phyloP scores from a whole-genome alignment of 2,888 invertebrate species.

The Lycaena phlaeas region DNA sequence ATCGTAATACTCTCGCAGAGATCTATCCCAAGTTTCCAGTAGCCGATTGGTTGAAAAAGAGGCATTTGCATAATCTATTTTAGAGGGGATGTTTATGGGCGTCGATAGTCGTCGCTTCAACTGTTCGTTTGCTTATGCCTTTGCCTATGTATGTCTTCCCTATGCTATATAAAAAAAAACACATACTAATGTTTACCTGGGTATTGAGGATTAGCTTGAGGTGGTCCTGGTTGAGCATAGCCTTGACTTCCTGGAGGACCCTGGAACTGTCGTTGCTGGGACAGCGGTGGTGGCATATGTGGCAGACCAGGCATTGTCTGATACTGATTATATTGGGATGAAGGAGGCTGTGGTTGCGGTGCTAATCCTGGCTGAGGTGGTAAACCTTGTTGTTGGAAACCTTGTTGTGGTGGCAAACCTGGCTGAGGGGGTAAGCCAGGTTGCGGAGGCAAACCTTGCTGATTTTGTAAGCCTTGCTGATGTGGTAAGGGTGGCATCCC shows the following conservation, averaged over 20 bases:
- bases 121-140: too few relatives aligned
- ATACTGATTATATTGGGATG: conserved; percentile 20
- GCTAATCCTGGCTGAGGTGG: conserved; percentile 28
- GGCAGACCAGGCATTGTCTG: conserved; percentile 24
- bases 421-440: conserved; percentile 29
- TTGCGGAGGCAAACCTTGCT: conserved; percentile 31
- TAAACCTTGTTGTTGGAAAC: conserved; percentile 21
- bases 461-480: conserved; percentile 21
- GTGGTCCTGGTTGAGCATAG: conserved; percentile 32
- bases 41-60: too few relatives aligned
- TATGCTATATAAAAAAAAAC: too few relatives aligned
- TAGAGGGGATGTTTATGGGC: too few relatives aligned
- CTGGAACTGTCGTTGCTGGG: conserved; percentile 38
- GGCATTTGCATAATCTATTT: too few relatives aligned
- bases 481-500: conserved; percentile 23
- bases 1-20: too few relatives aligned
- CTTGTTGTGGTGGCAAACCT: conserved; percentile 26
- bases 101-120: too few relatives aligned
- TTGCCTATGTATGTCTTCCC: too few relatives aligned
- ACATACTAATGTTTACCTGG: too few relatives aligned
- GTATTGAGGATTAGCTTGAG: conserved; percentile 28
- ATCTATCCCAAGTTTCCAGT: too few relatives aligned
- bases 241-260: conserved; percentile 30
- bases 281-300: conserved; percentile 42
- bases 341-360: conserved; percentile 28